Base-by-base conservation (phyloP, 2,888 invertebrate species). In the Leptinotarsa peninsularis region DNA sequence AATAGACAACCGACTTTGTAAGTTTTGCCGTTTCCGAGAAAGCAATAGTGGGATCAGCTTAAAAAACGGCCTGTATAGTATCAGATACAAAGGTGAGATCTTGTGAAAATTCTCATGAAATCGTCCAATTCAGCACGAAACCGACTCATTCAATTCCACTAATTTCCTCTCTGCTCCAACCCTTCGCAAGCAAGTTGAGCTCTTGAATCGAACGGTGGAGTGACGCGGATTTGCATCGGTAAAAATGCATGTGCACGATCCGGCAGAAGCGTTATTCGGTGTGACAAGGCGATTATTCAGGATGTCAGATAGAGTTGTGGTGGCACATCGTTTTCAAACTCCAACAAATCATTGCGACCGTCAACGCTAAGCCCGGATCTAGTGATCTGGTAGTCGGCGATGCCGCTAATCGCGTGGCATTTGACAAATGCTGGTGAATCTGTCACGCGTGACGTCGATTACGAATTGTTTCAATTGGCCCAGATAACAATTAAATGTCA, bases 281-380 rank as follows among this genome's bases (percentile, higher is more conserved):
- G 82, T 82, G 85, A 85, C 79, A 79, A 54, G 76, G 78, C 76
- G 78, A 79, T 79, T 78, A 78, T 79, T 79, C 79, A 78, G 75
- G 74, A 68, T 71, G 77, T 79, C 79, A 76, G 73, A 73, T 73
- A 50, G 76, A 76, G 74, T 76, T 68, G 76, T 66, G 76, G 74
- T 77, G 77, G 75, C 79, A 73, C 76, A 76, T 74, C 79, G 76
- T 71, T 78, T 76, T 72, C 76, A 70, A 75, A 73, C 78, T 74
- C 76, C 75, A 85, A 88, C 88, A 88, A 88, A 88, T 88, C 88
- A 58, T 70, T 49, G 49, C 49, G 21, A 23, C 4, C 58, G 58
- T 43, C 43, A 43, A 49, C 43, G 15, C 58, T 58, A 70, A 58
- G 43, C 69, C 56, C 1, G 33, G 58, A 70, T 70, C 56, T 43